Evolutionary conservation across 2,113 vertebrate genomes (phyloP).

Genomic region (Strix uralensis): DNA sequence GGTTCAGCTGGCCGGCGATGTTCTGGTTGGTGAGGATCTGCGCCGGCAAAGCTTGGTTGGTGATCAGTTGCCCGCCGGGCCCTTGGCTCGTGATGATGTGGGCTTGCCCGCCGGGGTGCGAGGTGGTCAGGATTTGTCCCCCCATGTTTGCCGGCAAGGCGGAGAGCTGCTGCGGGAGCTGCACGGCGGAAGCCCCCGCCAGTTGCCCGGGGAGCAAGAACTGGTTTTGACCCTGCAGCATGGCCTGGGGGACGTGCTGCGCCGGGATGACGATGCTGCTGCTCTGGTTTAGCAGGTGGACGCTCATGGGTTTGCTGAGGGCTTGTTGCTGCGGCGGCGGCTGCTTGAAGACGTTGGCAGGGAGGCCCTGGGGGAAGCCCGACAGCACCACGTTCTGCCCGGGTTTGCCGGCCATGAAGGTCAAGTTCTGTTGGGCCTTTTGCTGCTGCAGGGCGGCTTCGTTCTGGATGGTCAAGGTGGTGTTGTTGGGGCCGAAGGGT

Average conservation of each 20-base stretch:
- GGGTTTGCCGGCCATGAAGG: conserved; percentile 88
- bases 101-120: conserved; percentile 75
- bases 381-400: conserved; percentile 89
- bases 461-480: conserved; percentile 82
- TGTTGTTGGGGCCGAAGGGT: conserved; percentile 54
- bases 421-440: conserved; percentile 86
- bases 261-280: conserved; percentile 94
- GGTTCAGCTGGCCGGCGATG: conserved; percentile 78
- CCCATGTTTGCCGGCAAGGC: conserved; percentile 82
- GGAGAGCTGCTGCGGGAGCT: conserved; percentile 72
- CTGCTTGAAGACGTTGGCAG: conserved; percentile 77
- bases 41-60: conserved; percentile 80
- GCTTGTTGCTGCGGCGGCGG: conserved; percentile 76
- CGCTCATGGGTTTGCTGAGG: conserved; percentile 90
- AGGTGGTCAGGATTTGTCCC: conserved; percentile 83
- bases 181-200: conserved; percentile 48
- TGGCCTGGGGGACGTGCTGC: conserved; percentile 85
- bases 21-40: conserved; percentile 90
- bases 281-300: conserved; percentile 89
- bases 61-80: conserved; percentile 84
- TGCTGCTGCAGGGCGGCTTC: conserved; percentile 82
- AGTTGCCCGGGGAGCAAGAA: conserved; percentile 81
- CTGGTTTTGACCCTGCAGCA: conserved; percentile 84
- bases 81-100: conserved; percentile 89
- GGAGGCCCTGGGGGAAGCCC: conserved; percentile 82